Evolutionary conservation across 2,797 vertebrate genomes (phyloP).

Genomic region (Odontamblyopus lacepedii): DNA sequence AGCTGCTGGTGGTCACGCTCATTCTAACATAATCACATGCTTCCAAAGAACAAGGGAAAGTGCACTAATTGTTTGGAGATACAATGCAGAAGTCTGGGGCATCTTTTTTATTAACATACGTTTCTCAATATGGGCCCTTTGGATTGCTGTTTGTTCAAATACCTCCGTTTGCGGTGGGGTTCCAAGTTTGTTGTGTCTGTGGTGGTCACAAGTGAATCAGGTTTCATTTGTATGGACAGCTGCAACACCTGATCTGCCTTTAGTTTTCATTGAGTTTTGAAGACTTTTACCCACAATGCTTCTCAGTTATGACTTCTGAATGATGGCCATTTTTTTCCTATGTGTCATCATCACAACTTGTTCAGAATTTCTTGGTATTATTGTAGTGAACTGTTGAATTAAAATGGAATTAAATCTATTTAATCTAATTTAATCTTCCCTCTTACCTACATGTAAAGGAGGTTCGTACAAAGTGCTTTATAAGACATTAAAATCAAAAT

Average conservation of each 20-base stretch:
- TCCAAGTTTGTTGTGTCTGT: constrained; percentile 48
- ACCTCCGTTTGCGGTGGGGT: neutral
- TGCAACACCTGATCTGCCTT: neutral
- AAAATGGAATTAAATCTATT: neutral
- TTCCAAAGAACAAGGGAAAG: neutral
- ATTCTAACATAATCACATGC: neutral
- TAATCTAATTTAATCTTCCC: neutral
- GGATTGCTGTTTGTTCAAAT: neutral
- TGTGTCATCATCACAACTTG: neutral
- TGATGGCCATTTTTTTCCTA: neutral
- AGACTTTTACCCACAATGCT: neutral
- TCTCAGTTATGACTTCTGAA: neutral
- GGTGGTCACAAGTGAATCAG: neutral
- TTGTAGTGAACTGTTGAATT: neutral
- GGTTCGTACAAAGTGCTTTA: too few species aligned
- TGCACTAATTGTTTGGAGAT: neutral
- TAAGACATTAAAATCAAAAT: too few species aligned
- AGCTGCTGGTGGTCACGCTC: neutral
- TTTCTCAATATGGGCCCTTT: neutral
- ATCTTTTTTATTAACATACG: neutral
- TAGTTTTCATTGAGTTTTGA: neutral
- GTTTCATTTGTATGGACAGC: neutral
- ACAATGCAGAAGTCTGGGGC: neutral
- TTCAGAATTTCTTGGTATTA: neutral
- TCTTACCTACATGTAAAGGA: neutral